Evolutionary conservation across 2,888 invertebrate genomes (phyloP), one percentile per base, ranked within the genome.

Genomic region (Scelioninae gen. 1): DNA sequence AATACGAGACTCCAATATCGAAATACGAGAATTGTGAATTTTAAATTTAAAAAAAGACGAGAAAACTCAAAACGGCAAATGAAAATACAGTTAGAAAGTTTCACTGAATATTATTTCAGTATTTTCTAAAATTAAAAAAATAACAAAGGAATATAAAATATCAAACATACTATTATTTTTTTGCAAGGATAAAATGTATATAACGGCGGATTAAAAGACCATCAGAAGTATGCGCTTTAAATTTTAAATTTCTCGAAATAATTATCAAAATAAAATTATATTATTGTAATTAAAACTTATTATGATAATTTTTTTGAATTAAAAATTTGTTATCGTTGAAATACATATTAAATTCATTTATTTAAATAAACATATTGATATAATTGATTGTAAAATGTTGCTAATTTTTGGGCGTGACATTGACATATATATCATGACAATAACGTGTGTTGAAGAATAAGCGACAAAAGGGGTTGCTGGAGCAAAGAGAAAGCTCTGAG

Each of bases 391-490:
- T 23, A 23, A 23, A 23, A 23, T 56, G 38, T 15, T 43, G 11
- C 5, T 43, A 43, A 43, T 43, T 43, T 43, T 1, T 0, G 2
- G 3, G 11, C n/a, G 11, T 58, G 23, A 38, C 16, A 51, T 15
- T 51, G 51, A 13, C 38, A 11, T 10, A 51, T 43, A 53, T 63
- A 40, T 74, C 51, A 43, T 53, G 32, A 32, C 34, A 23, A 56
- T 65, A 56, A 45, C 49, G 34, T 29, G 56, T 40, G 77, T 34
- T 69, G 66, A 76, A 83, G 79, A 63, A 58, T 32, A 66, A 49
- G 53, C 10, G 62, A 65, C 71, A 58, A 62, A 75, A 63, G 66
- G 60, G 11, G 16, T 29, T 63, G 78, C 32, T n/a, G 58, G 45
- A 65, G 43, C 16, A 23, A 45, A 74, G 62, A 55, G 63, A 55